Evolutionary conservation across 2,113 vertebrate genomes (phyloP), one percentile per base, ranked within the genome.

Genomic region (Campylorhamphus procurvoides): DNA sequence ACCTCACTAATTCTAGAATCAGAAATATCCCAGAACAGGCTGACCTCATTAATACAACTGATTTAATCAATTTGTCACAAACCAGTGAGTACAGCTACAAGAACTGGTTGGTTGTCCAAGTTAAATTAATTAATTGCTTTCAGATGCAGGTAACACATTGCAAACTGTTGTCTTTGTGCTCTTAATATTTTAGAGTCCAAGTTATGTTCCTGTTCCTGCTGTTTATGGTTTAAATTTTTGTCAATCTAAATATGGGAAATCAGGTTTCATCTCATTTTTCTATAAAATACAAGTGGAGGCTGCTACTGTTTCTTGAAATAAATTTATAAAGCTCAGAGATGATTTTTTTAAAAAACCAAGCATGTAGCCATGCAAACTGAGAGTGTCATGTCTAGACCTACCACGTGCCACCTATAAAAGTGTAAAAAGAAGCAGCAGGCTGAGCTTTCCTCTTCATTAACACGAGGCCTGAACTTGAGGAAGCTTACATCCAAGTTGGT

Each of bases 31-130:
- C 17, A 50, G 50, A 91, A 83, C 25, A 90, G 24, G 33, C 29
- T 91, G 73, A 87, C 80, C 84, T 93, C 66, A 67, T 96, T 87
- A 93, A 47, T 83, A 55, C 3, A 12, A 67, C 47, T 62, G 67
- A 83, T 68, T 85, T 69, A 47, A 94, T 46, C 84, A 83, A 88
- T 87, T 96, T 94, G 72, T 84, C 83, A 94, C 68, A 90, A 92
- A 88, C 6, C 20, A 71, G 46, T 22, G 67, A 88, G 47, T 68
- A 42, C 68, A 81, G 40, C 42, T 90, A 91, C 73, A 78, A 52
- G 72, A 86, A 93, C 22, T 40, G 17, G 52, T 91, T 92, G 4
- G 1, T 40, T 84, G 55, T 67, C 90, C 79, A 59, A 88, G 63
- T 93, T 90, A 83, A 88, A 81, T 58, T 67, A 91, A 95, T 91